Conservation (phyloP, 23 tunicate species). For the Trididemnum nubilum region DNA sequence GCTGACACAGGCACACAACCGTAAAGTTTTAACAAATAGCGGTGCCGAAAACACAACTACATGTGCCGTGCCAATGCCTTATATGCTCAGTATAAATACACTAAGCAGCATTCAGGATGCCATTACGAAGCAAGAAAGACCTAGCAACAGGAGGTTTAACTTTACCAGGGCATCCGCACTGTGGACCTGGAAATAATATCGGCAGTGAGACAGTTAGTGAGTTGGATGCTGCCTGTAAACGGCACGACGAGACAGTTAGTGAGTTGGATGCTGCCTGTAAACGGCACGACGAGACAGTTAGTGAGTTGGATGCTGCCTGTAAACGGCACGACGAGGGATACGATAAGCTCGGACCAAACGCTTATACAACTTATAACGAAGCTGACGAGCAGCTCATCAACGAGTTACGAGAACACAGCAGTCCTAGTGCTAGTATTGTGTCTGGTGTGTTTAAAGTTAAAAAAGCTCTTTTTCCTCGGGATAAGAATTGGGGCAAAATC, state of each 20-base stretch:
- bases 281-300: neutral
- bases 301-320: slow-evolving; percentile 3
- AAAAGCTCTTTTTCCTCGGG: too few species aligned
- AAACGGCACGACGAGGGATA: neutral
- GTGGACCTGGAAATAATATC: neutral
- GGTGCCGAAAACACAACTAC: too few species aligned
- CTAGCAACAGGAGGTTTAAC: slow-evolving; percentile 3
- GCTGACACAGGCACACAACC: too few species aligned
- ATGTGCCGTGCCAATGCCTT: too few species aligned
- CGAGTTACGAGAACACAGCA: too few species aligned
- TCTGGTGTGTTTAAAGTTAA: too few species aligned
- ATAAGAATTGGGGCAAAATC: too few species aligned
- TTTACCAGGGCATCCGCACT: slow-evolving; percentile 13
- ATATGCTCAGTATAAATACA: too few species aligned
- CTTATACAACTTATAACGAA: neutral
- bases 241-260: neutral
- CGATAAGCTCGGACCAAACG: neutral
- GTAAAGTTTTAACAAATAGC: too few species aligned
- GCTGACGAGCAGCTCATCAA: neutral
- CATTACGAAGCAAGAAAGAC: neutral
- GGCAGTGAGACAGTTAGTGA: neutral
- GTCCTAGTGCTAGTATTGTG: too few species aligned
- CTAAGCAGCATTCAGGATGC: too few species aligned
- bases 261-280: slow-evolving; percentile 1
- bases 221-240: neutral